These are phyloP conservation scores for Ochlodes sylvanus DNA, from an alignment of 2,888 invertebrate genomes.

Conservation along the genomic window DNA sequence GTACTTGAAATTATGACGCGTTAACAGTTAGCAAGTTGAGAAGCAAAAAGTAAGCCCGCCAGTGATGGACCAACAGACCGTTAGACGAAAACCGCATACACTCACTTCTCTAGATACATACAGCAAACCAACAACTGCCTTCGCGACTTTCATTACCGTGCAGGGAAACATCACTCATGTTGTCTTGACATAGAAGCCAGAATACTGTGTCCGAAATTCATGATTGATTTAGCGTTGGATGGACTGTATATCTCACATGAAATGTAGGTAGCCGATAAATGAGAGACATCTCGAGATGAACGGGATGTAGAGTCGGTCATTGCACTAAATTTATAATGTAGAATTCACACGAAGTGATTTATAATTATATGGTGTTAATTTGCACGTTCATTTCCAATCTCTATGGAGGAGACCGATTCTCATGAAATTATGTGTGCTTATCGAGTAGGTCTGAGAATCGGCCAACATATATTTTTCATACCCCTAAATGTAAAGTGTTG, in stretches of 20 bases:
- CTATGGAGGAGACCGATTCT: too few species aligned
- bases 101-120: slow-evolving; percentile 47
- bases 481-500: too few species aligned
- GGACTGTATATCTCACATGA: slow-evolving; percentile 35
- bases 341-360: slow-evolving; percentile 5
- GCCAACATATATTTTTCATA: too few species aligned
- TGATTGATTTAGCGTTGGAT: slow-evolving; percentile 19
- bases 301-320: slow-evolving; percentile 42
- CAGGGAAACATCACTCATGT: slow-evolving; percentile 40
- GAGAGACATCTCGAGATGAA: slow-evolving; percentile 41
- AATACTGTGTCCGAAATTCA: slow-evolving; percentile 30
- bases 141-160: slow-evolving; percentile 5
- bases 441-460: too few species aligned
- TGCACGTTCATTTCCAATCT: too few species aligned
- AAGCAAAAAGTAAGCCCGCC: slow-evolving; percentile 71
- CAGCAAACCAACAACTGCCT: slow-evolving; percentile 29
- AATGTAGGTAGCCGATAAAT: slow-evolving; percentile 45
- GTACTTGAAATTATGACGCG: slow-evolving; percentile 48
- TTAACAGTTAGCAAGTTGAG: slow-evolving; percentile 77
- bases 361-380: background rate
- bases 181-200: slow-evolving; percentile 18
- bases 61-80: slow-evolving; percentile 61
- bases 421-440: too few species aligned
- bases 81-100: slow-evolving; percentile 64
- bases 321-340: slow-evolving; percentile 39